Evolutionary conservation across 1,140 invertebrate species (phyloP), one percentile per base, ranked within the genome.

Genomic region (Diorhabda sublineata): DNA sequence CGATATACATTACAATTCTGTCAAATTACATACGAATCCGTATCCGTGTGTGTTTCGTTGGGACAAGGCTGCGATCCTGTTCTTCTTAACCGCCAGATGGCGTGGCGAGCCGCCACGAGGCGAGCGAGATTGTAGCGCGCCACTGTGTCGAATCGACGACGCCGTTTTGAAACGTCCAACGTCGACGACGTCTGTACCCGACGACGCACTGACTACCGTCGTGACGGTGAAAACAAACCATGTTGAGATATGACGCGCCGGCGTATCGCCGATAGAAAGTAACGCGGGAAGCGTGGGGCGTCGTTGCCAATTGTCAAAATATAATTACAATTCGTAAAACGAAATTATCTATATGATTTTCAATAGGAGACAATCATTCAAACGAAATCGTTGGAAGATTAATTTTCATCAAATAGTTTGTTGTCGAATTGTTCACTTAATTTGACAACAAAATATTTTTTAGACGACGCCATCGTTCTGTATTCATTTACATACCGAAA

Each of bases 81-180:
- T 64, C 86, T 82, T 73, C 86, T 83, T 75, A 87, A 82, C 75
- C 86, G 84, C 85, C 86, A 88, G 82, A 87, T 85, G 83, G 86
- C 87, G 83, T 87, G 85, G 81, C 86, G 85, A 69, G 86, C 85
- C 77, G 86, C 85, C 84, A 87, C 86, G 76, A 87, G 85, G 79
- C 87, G 83, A 78, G 85, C 85, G 78, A 87, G 84, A 71, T 85
- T 85, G 85, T 87, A 84, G 72, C 85, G 84, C 83, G 86, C 86
- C 87, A 87, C 85, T 73, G 71, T 81, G 47, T 52, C 47, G 78
- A 66, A 64, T 60, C 6, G 11, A 4, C 41, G 56, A 44, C 45
- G 65, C 65, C 65, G 65, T 60, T 41, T 58, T 60, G 42, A 58
- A 52, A 6, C 6, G 6, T 52, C 1, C 26, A 1, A 26, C 26